These are phyloP conservation scores for Pelochelys cantorii DNA, from an alignment of 2,797 vertebrate species.

Conservation along the genomic window DNA sequence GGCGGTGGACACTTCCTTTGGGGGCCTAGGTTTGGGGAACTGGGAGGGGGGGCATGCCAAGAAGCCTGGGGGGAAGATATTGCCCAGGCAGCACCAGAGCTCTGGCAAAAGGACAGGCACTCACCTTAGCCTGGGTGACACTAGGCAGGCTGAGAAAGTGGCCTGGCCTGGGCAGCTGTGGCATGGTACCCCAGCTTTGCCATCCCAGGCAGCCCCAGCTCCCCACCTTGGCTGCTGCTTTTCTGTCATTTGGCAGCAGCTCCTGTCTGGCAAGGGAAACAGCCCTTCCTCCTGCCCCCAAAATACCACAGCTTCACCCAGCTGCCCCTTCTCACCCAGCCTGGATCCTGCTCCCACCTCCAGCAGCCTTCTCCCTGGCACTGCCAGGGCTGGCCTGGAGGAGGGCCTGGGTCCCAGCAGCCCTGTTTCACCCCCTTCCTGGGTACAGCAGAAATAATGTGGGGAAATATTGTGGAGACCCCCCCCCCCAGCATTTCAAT, in stretches of 20 bases:
- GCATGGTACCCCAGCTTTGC: not conserved
- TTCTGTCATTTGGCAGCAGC: not conserved
- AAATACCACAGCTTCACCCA: not conserved
- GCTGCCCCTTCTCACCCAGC: not conserved
- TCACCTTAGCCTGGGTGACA: not conserved
- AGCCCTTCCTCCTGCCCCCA: not conserved
- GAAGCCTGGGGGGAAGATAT: not conserved
- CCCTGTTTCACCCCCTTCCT: not conserved
- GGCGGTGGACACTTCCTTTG: not conserved
- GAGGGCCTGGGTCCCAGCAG: not conserved
- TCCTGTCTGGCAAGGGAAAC: not conserved
- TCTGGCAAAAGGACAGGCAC: not conserved
- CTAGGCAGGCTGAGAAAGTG: not conserved
- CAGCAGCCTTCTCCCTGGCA: not conserved
- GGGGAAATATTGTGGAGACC: not conserved
- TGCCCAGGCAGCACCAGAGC: not conserved
- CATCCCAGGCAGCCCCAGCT: not conserved
- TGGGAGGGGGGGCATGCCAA: not conserved
- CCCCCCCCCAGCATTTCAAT: not conserved
- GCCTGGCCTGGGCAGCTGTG: not conserved
- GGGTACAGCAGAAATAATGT: not conserved
- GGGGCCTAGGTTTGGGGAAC: no score
- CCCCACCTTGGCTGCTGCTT: not conserved
- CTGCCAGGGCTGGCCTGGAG: not conserved
- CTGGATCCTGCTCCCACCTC: not conserved